Base-by-base conservation (phyloP, 2,113 vertebrate genomes). In the Tragelaphus scriptus region DNA sequence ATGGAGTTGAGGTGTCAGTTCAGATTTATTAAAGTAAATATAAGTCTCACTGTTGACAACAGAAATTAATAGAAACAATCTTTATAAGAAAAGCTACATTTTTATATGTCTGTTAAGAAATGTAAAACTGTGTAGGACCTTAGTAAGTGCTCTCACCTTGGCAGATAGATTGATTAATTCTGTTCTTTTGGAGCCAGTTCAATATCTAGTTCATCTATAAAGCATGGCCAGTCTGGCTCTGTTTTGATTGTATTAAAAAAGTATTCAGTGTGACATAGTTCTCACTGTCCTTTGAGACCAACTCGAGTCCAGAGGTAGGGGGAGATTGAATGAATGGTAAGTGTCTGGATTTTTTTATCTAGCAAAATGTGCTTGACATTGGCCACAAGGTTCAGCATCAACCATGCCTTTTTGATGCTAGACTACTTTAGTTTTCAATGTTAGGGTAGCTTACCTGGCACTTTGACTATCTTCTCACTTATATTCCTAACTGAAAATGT, bases 81-180 rank as follows among this genome's bases (percentile, higher is more conserved):
- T 77, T 93, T 81, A 44, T 85, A 85, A 95, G 47, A 89, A 95
- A 58, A 92, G 71, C 75, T 93, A 61, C 1, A 16, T 79, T 96
- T 96, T 79, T n/a, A 59, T 58, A n/a, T 63, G 25, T 82, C 16
- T 85, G 21, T 59, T 94, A 93, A 95, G 80, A 96, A 95, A 88
- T 85, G n/a, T 89, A 59, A 82, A 90, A 85, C 26, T 30, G 25
- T 47, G 0, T 92, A 75, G 75, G 40, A 44, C 63, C 49, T 85
- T 40, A 92, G 15, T n/a, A 93, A 90, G 26, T 89, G 19, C 77
- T 55, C 40, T 90, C n/a, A 65, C 25, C 49, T 92, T 85, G 84
- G 5, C 68, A 87, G 30, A 61, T 65, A 55, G 51, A 81, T 81
- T 93, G 32, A 88, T 81, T 93, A 93, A 80, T 32, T 28, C 12